Evolutionary conservation across 2,113 vertebrate genomes (phyloP).

Genomic region (Natator depressus): DNA sequence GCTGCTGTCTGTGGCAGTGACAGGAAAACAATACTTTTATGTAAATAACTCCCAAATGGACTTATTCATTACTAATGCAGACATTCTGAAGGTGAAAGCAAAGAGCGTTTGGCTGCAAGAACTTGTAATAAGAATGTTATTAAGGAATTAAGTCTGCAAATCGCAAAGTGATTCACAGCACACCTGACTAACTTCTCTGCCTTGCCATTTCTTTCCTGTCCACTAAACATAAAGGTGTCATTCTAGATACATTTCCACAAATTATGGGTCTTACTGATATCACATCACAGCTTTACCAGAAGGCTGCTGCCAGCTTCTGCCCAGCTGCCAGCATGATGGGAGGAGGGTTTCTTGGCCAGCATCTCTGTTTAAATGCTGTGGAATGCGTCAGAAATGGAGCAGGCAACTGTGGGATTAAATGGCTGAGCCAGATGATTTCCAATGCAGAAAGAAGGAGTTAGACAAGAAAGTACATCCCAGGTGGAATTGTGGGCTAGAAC

Average conservation of each 20-base stretch:
- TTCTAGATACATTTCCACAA: background rate
- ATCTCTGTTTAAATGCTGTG: background rate
- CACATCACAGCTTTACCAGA: background rate
- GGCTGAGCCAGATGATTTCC: background rate
- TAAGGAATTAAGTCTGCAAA: background rate
- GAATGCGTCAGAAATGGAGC: background rate
- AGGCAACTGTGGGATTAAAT: background rate
- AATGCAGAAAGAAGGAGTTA: background rate
- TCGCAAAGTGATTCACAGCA: background rate
- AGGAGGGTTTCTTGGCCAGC: background rate
- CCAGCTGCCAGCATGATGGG: background rate
- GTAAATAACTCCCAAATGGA: background rate
- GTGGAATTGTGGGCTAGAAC: background rate
- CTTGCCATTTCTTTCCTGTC: background rate
- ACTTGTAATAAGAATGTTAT: conserved; percentile 7
- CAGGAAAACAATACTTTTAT: background rate
- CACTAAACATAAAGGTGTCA: background rate
- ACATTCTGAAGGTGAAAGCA: background rate
- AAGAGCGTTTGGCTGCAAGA: background rate
- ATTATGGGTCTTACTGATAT: background rate
- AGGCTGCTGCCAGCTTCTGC: background rate
- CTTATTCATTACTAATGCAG: background rate
- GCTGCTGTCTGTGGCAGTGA: background rate
- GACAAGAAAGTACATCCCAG: conserved; percentile 11
- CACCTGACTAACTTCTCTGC: conserved; percentile 17